phyloP scores from a whole-genome alignment of 2,888 invertebrate species.

The Pristionchus entomophagus region DNA sequence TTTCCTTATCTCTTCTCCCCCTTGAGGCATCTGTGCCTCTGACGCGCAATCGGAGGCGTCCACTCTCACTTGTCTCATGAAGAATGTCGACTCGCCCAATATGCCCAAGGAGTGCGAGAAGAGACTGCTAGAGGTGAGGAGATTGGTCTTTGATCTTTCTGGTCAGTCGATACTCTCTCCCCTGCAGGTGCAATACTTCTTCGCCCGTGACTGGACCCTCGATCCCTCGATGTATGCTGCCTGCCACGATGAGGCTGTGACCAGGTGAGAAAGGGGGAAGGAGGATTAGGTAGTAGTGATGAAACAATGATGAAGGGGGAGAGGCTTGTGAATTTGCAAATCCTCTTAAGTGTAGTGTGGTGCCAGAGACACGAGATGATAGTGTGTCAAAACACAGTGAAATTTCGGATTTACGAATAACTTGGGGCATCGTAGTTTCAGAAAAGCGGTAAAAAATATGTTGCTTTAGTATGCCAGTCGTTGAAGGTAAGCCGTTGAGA shows the following conservation, averaged over 20 bases:
- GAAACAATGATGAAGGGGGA: neutral
- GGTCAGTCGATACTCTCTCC: neutral
- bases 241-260: conserved; percentile 88
- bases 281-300: neutral
- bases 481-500: no score
- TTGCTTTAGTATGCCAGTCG: no score
- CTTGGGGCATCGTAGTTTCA: no score
- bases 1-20: no score
- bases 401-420: no score
- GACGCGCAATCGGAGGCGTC: conserved; percentile 72
- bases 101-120: conserved; percentile 93
- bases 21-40: conserved; percentile 77
- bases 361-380: no score
- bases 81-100: conserved; percentile 84
- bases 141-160: neutral
- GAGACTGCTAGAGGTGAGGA: conserved; percentile 86
- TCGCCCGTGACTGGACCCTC: conserved; percentile 92
- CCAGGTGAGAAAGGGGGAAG: conserved; percentile 77
- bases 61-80: conserved; percentile 93
- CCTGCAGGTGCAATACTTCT: conserved; percentile 89
- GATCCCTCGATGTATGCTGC: conserved; percentile 90
- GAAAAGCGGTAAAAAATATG: no score
- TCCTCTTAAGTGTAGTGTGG: no score
- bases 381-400: no score
- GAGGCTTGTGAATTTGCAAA: no score